Evolutionary conservation across 1,140 invertebrate species (phyloP).

Genomic region (Nephotettix cincticeps): DNA sequence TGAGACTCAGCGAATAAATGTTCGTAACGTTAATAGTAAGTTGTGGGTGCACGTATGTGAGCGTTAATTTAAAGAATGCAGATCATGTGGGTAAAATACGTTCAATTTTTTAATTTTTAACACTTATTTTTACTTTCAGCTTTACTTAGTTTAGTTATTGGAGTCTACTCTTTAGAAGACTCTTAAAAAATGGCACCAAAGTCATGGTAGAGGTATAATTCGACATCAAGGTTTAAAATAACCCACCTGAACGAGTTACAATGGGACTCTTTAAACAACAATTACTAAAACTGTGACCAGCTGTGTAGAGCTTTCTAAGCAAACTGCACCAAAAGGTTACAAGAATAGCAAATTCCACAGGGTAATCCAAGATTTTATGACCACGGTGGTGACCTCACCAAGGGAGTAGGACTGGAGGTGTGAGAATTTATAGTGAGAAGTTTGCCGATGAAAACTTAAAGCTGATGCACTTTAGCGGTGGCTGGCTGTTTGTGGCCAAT

Average conservation of each 20-base stretch:
- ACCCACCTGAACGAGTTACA: slow-evolving; percentile 73
- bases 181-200: too few species aligned
- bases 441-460: slow-evolving; percentile 98
- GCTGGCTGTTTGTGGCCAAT: slow-evolving; percentile 97
- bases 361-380: slow-evolving; percentile 94
- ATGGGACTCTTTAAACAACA: slow-evolving; percentile 95
- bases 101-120: too few species aligned
- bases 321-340: slow-evolving; percentile 76
- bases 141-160: too few species aligned
- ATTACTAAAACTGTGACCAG: slow-evolving; percentile 94
- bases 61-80: too few species aligned
- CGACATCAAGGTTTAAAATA: slow-evolving; percentile 85
- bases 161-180: too few species aligned
- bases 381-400: slow-evolving; percentile 92
- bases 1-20: too few species aligned
- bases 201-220: slow-evolving; percentile 78
- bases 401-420: slow-evolving; percentile 80
- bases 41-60: too few species aligned
- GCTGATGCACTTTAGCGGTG: slow-evolving; percentile 93
- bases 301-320: slow-evolving; percentile 82
- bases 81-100: too few species aligned
- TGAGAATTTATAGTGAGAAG: slow-evolving; percentile 90
- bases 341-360: slow-evolving; percentile 91
- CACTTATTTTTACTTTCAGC: too few species aligned
- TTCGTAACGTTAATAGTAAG: too few species aligned